Percentiles rank a stretch among this genome's conserved stretches.
These are phyloP conservation scores for Rhyacophila evoluta DNA, from an alignment of 2,888 invertebrate species.

Conservation along the genomic window DNA sequence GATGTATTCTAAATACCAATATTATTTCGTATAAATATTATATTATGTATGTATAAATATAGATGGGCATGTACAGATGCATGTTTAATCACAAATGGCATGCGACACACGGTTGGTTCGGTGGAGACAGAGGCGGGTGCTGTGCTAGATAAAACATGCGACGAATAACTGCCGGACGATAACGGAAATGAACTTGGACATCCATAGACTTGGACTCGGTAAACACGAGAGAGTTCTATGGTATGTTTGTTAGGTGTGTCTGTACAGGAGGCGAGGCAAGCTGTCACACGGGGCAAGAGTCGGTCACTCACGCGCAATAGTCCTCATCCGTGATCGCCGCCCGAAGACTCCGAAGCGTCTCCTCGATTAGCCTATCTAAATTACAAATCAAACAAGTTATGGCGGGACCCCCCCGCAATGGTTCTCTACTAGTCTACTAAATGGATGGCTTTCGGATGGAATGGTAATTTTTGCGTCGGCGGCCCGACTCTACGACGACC, in stretches of 20 bases:
- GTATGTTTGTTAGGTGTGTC: slow-evolving; percentile 38
- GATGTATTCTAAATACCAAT: slow-evolving; percentile 32
- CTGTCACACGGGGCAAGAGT: slow-evolving; percentile 62
- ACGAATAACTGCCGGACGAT: slow-evolving; percentile 27
- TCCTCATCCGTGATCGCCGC: background rate
- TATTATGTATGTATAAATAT: slow-evolving; percentile 26
- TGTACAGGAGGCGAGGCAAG: slow-evolving; percentile 59
- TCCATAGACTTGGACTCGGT: background rate
- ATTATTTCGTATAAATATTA: slow-evolving; percentile 34
- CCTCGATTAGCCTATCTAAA: slow-evolving; percentile 40
- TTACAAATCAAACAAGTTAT: slow-evolving; percentile 53
- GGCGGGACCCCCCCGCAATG: slow-evolving; percentile 22
- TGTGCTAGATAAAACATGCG: slow-evolving; percentile 38
- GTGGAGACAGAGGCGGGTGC: slow-evolving; percentile 41
- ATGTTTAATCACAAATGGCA: slow-evolving; percentile 53
- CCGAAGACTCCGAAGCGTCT: slow-evolving; percentile 18
- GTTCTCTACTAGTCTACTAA: slow-evolving; percentile 26
- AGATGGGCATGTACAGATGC: slow-evolving; percentile 49
- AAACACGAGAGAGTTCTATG: slow-evolving; percentile 6
- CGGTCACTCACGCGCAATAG: slow-evolving; percentile 61
- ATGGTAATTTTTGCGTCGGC: slow-evolving; percentile 44
- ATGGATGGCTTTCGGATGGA: slow-evolving; percentile 52
- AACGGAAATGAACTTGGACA: slow-evolving; percentile 1
- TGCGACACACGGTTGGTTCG: slow-evolving; percentile 50
- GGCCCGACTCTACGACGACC: slow-evolving; percentile 56